Percentiles rank a stretch among this genome's conserved stretches.
Evolutionary conservation across 2,797 vertebrate species (phyloP).

Genomic region (Tapirus indicus): DNA sequence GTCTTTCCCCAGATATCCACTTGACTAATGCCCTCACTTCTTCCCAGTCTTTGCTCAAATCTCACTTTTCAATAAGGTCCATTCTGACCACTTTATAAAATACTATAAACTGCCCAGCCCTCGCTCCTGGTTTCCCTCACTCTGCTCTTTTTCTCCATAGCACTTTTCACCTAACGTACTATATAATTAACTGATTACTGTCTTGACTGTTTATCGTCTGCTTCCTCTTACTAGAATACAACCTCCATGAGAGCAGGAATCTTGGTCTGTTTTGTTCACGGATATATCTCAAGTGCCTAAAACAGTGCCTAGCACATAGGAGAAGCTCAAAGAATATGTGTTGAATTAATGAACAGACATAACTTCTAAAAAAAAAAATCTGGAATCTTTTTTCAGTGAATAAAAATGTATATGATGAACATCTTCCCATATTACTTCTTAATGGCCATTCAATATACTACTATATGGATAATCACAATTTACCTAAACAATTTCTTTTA

Average conservation of each 20-base stretch:
- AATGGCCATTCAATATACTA: background rate
- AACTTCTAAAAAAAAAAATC: background rate
- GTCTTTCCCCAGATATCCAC: background rate
- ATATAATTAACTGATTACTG: background rate
- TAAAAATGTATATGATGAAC: background rate
- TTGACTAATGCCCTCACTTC: background rate
- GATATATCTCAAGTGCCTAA: background rate
- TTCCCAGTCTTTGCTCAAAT: background rate
- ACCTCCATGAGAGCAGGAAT: background rate
- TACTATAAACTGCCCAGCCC: background rate
- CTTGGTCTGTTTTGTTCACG: constrained; percentile 29
- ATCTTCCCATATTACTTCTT: background rate
- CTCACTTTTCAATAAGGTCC: background rate
- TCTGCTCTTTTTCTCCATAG: background rate
- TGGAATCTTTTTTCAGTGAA: background rate
- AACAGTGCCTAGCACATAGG: background rate
- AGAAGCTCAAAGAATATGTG: background rate
- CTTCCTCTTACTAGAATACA: background rate
- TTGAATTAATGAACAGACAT: constrained; percentile 4
- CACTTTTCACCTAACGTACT: background rate
- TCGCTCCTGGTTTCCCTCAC: background rate
- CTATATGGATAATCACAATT: background rate
- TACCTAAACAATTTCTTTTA: constrained; percentile 14
- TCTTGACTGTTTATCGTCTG: background rate
- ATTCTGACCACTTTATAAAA: background rate